Percentiles rank a stretch among this genome's conserved stretches.
phyloP scores from a whole-genome alignment of 2,113 vertebrate genomes.

The Cisticola juncidis region DNA sequence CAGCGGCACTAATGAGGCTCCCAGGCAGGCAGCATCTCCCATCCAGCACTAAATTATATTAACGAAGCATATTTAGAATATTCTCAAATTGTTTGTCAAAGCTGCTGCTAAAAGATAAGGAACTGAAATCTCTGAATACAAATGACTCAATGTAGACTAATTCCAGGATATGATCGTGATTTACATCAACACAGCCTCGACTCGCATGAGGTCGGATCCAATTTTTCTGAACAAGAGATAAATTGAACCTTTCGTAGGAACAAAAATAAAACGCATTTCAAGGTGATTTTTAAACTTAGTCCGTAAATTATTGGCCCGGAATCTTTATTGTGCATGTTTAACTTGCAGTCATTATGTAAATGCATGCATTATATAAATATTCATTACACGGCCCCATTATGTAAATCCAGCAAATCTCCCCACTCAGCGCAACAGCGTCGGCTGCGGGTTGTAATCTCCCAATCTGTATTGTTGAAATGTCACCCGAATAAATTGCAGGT shows the following conservation, averaged over 20 bases:
- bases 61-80: conserved; percentile 34
- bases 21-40: not conserved
- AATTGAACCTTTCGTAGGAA: conserved; percentile 50
- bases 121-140: conserved; percentile 52
- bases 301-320: conserved; percentile 63
- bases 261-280: conserved; percentile 55
- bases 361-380: conserved; percentile 70
- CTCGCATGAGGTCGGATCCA: not conserved
- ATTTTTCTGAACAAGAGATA: conserved; percentile 34
- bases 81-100: conserved; percentile 48
- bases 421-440: not conserved
- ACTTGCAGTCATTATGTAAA: conserved; percentile 67
- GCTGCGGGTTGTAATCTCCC: conserved; percentile 37
- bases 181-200: conserved; percentile 6
- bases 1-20: conserved; percentile 16
- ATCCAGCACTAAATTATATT: conserved; percentile 13
- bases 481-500: conserved; percentile 67
- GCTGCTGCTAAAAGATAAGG: conserved; percentile 45
- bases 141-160: conserved; percentile 23
- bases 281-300: conserved; percentile 60
- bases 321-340: conserved; percentile 66
- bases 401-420: conserved; percentile 64
- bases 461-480: conserved; percentile 65
- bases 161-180: not conserved
- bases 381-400: conserved; percentile 63